Evolutionary conservation across 2,797 vertebrate genomes (phyloP).

Genomic region (Pogonophryne albipinna): DNA sequence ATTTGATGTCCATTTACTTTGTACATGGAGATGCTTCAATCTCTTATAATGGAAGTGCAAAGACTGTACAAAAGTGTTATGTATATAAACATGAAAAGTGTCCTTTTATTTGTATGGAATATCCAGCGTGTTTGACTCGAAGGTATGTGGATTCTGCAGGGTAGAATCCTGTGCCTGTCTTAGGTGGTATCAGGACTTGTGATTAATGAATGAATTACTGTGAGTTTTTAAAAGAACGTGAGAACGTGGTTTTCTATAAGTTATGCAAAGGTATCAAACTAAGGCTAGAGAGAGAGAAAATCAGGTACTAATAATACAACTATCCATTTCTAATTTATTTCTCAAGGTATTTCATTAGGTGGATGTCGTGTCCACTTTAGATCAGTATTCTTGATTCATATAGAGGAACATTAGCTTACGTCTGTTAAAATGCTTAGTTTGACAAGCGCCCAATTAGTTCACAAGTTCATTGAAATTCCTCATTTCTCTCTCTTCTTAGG

Average conservation of each 20-base stretch:
- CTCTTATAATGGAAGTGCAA: conserved; percentile 75
- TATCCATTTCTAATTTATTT: conserved; percentile 86
- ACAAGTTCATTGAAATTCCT: conserved; percentile 69
- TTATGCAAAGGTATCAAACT: conserved; percentile 84
- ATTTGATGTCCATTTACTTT: conserved; percentile 67
- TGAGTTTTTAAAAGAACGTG: conserved; percentile 83
- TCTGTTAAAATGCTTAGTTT: conserved; percentile 62
- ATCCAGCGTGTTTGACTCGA: conserved; percentile 81
- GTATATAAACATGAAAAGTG: conserved; percentile 86
- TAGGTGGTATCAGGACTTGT: conserved; percentile 81
- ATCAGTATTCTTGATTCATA: conserved; percentile 73
- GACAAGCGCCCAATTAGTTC: conserved; percentile 67
- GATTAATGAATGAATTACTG: conserved; percentile 86
- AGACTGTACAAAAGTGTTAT: conserved; percentile 87
- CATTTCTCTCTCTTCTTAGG: conserved; percentile 71
- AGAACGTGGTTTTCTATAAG: conserved; percentile 79
- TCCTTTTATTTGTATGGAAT: conserved; percentile 85
- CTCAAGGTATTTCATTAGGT: conserved; percentile 71
- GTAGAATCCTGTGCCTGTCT: conserved; percentile 84
- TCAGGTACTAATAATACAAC: conserved; percentile 88
- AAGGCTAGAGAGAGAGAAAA: conserved; percentile 78
- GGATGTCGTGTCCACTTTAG: conserved; percentile 58
- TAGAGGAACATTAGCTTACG: conserved; percentile 64
- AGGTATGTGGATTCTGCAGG: conserved; percentile 88
- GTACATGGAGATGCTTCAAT: conserved; percentile 67